Evolutionary conservation across 2,797 vertebrate genomes (phyloP).

Genomic region (Chrosomus eos): DNA sequence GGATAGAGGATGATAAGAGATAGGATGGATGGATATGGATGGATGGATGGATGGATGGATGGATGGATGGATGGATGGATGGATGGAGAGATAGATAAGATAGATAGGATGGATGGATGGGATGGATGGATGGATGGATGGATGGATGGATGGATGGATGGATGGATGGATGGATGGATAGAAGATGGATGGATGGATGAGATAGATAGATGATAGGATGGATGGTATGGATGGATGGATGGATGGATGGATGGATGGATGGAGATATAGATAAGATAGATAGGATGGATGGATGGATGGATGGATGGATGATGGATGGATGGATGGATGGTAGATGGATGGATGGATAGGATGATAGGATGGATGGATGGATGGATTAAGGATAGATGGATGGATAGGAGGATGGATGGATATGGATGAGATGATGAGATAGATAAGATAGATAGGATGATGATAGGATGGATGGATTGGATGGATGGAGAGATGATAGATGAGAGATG

Average conservation of each 20-base stretch:
- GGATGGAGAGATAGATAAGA: neutral
- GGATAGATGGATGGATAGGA: too few species aligned
- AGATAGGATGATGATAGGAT: too few species aligned
- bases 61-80: too few species aligned
- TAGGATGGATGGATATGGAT: neutral
- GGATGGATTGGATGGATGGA: too few species aligned
- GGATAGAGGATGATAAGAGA: neutral
- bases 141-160: neutral
- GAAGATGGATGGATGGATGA: rapidly evolving
- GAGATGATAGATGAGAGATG: neutral
- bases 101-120: neutral
- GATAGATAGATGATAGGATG: neutral
- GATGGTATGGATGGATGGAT: neutral
- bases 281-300: neutral
- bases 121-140: neutral
- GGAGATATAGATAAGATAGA: neutral
- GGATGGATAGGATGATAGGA: too few species aligned
- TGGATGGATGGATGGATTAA: neutral
- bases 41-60: too few species aligned
- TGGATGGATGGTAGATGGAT: too few species aligned
- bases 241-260: neutral
- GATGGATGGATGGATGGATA: neutral
- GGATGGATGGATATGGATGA: too few species aligned
- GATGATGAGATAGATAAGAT: neutral
- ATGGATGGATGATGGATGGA: too few species aligned